These are phyloP conservation scores for Theristicus caerulescens DNA, from an alignment of 2,113 vertebrate genomes.

Conservation along the genomic window DNA sequence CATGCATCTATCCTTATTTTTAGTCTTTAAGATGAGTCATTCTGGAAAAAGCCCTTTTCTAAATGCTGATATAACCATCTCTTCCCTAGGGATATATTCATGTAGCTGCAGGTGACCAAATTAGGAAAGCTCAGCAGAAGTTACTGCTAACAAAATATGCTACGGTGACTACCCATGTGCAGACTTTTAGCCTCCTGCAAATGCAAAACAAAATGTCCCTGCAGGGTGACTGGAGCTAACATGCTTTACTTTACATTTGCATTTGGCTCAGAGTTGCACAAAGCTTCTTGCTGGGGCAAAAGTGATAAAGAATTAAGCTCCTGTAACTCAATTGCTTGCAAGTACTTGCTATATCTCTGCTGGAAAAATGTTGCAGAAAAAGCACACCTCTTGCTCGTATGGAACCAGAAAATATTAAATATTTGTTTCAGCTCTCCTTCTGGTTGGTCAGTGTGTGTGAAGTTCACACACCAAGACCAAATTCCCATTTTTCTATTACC, in stretches of 20 bases:
- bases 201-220: conserved; percentile 18
- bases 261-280: not conserved
- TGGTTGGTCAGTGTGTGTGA: not conserved
- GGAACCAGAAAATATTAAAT: not conserved
- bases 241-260: not conserved
- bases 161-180: not conserved
- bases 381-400: not conserved
- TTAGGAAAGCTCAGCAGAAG: not conserved
- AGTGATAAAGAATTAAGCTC: conserved; percentile 25
- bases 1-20: not conserved
- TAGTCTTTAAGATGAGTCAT: not conserved
- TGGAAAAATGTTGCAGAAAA: not conserved
- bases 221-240: conserved; percentile 35
- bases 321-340: not conserved
- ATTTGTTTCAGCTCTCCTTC: not conserved
- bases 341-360: not conserved
- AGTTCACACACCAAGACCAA: not conserved
- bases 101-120: conserved; percentile 27
- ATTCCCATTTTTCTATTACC: not conserved
- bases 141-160: not conserved
- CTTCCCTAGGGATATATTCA: not conserved
- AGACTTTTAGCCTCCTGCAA: not conserved
- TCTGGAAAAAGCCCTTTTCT: conserved; percentile 14
- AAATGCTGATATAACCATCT: not conserved
- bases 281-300: not conserved